A percentile compares a stretch with the other conserved stretches of the same genome.
These are phyloP conservation scores for Porites lutea DNA, from an alignment of 64 coral and sea anemone species.

Conservation along the genomic window DNA sequence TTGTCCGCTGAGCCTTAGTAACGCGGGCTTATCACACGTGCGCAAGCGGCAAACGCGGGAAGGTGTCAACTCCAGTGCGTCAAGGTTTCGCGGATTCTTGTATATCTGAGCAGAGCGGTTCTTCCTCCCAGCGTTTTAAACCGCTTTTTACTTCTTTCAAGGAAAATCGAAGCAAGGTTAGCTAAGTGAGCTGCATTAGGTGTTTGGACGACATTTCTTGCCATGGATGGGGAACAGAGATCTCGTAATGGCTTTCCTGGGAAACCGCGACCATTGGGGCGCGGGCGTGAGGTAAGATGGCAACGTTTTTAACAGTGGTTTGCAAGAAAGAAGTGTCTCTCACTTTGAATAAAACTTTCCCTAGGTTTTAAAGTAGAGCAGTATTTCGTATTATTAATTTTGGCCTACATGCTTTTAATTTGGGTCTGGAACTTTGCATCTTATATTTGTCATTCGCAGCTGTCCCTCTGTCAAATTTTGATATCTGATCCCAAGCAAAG, in stretches of 20 bases:
- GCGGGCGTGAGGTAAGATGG: conserved; percentile 10
- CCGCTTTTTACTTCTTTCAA: background rate
- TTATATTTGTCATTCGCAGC: no score
- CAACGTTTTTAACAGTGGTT: background rate
- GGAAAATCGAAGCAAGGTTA: background rate
- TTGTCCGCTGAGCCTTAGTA: background rate
- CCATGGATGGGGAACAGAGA: conserved; percentile 18
- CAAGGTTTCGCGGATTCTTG: background rate
- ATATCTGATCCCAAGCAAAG: no score
- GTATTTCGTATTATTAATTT: no score
- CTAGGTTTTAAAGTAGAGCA: background rate
- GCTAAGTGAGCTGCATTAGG: background rate
- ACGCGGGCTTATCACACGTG: background rate
- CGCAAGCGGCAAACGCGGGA: background rate
- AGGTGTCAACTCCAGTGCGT: background rate
- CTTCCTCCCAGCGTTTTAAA: no score
- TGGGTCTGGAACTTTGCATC: no score
- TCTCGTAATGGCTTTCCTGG: background rate
- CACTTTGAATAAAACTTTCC: background rate
- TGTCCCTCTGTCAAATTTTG: no score
- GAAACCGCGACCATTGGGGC: background rate
- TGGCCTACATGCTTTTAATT: no score
- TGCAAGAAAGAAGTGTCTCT: no score
- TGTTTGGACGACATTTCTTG: background rate
- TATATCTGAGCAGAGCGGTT: background rate